Percentiles rank a stretch among this genome's conserved stretches.
Conservation (phyloP, 2,888 invertebrate species). For the Ochlodes sylvanus region DNA sequence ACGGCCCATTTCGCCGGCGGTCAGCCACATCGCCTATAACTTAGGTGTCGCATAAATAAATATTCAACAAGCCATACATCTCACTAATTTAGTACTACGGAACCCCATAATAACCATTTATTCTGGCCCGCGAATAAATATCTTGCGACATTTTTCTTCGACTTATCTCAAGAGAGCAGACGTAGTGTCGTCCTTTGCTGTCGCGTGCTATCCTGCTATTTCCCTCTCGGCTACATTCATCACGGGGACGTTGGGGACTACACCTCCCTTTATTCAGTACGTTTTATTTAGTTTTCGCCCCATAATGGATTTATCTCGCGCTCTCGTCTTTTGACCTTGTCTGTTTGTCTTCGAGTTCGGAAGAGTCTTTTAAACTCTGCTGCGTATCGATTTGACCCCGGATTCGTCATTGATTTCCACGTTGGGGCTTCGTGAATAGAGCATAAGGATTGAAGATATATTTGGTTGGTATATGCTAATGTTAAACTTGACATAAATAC, state of each 20-base stretch:
- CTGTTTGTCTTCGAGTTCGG: conserved; percentile 53
- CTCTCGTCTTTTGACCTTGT: conserved; percentile 73
- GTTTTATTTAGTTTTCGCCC: conserved; percentile 80
- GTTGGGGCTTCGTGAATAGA: conserved; percentile 6
- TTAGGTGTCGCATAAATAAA: conserved; percentile 74
- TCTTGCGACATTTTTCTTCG: conserved; percentile 81
- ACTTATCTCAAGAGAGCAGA: conserved; percentile 79
- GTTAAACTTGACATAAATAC: too few species aligned
- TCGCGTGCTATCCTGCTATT: conserved; percentile 42
- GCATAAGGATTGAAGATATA: background rate
- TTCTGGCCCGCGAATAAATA: conserved; percentile 76
- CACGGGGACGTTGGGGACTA: conserved; percentile 51
- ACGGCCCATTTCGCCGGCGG: conserved; percentile 45
- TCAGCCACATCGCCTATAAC: conserved; percentile 56
- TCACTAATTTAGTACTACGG: conserved; percentile 81
- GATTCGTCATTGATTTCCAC: conserved; percentile 22
- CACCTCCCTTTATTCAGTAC: conserved; percentile 66
- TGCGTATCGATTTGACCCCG: conserved; percentile 44
- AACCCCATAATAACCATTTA: conserved; percentile 82
- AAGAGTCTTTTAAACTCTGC: conserved; percentile 41
- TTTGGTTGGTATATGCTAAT: too few species aligned
- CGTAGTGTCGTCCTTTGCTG: conserved; percentile 56
- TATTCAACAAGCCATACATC: conserved; percentile 81
- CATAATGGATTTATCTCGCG: conserved; percentile 78
- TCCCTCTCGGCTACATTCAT: conserved; percentile 62